A percentile compares a stretch with the other conserved stretches of the same genome.
phyloP scores from a whole-genome alignment of 2,888 invertebrate species.

The Orthonychiurus folsomi region DNA sequence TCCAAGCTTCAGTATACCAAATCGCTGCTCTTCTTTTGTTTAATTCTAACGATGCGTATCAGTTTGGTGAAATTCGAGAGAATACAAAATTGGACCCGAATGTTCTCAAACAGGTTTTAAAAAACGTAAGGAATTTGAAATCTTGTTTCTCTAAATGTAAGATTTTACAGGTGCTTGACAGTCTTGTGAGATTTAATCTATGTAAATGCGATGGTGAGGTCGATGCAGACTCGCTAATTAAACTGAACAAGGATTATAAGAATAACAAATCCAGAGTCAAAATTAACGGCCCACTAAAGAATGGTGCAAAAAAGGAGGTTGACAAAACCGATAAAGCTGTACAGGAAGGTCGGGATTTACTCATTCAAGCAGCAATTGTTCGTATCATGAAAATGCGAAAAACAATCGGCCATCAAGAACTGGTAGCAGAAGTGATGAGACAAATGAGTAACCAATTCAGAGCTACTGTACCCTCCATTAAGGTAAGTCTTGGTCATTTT shows the following conservation, averaged over 20 bases:
- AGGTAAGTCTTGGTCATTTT: background rate
- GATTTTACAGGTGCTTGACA: slow-evolving; percentile 1
- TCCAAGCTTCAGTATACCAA: background rate
- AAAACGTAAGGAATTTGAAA: background rate
- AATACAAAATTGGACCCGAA: background rate
- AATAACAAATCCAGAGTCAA: background rate
- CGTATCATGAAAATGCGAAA: background rate
- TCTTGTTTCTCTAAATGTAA: background rate
- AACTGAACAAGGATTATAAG: background rate
- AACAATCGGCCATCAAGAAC: slow-evolving; percentile 1
- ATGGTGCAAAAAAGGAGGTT: background rate
- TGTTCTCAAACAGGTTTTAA: background rate
- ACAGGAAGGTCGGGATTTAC: background rate
- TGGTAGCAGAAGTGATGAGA: background rate
- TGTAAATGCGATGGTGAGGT: slow-evolving; percentile 3
- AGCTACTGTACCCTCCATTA: background rate
- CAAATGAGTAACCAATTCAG: background rate
- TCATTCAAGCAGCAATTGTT: background rate
- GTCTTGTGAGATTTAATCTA: background rate
- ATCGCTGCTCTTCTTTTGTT: background rate
- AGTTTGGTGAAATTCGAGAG: background rate
- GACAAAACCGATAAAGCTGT: background rate
- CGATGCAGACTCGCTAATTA: background rate
- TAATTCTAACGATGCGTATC: background rate
- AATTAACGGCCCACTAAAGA: background rate